Conservation (phyloP, 2,113 vertebrate species). For the Sorex fumeus region DNA sequence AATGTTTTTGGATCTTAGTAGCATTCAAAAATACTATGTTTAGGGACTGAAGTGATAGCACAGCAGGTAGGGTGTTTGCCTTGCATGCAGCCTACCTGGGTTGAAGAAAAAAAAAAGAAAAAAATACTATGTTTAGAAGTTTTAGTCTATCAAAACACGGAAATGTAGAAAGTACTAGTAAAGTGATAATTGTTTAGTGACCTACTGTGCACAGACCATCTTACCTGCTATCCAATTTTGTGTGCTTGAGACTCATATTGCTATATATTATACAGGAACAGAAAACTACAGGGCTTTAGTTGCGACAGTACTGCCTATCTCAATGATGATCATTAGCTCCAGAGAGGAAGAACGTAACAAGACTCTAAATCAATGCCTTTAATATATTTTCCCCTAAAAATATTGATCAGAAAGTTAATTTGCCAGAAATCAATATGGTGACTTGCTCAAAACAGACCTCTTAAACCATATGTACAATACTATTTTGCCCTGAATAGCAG, state of each 20-base stretch:
- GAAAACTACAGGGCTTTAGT: neutral
- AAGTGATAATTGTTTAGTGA: neutral
- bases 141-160: neutral
- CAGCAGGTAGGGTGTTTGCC: no score
- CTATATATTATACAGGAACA: neutral
- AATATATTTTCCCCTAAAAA: constrained; percentile 35
- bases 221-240: neutral
- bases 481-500: neutral
- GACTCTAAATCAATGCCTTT: neutral
- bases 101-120: no score
- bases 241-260: neutral
- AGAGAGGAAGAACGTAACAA: neutral
- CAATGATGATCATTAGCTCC: neutral
- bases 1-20: neutral
- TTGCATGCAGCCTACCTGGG: no score
- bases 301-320: neutral
- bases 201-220: neutral
- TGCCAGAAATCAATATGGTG: neutral
- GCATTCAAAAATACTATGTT: neutral
- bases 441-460: neutral
- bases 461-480: neutral
- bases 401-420: neutral
- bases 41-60: no score
- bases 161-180: neutral
- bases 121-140: neutral